Evolutionary conservation across 2,113 vertebrate genomes (phyloP).

Genomic region (Suricata suricatta): DNA sequence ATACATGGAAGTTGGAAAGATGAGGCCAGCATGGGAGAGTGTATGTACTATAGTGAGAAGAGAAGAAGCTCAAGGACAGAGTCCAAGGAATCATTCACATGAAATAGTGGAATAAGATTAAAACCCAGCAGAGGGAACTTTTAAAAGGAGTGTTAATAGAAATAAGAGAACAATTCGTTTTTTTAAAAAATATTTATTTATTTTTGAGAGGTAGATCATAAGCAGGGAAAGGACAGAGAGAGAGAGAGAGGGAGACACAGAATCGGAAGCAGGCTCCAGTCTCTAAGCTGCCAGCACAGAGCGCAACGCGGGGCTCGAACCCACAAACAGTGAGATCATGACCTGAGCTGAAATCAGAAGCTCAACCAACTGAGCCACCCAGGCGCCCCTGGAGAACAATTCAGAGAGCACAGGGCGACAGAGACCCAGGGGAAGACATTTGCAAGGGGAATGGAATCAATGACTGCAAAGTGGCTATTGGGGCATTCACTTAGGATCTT

Average conservation of each 20-base stretch:
- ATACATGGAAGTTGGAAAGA: background rate
- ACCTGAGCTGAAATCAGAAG: too few species aligned
- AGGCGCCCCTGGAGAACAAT: background rate
- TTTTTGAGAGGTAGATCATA: too few species aligned
- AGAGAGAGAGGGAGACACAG: too few species aligned
- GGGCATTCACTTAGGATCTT: background rate
- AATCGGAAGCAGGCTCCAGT: too few species aligned
- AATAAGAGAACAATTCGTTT: background rate
- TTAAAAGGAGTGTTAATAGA: background rate
- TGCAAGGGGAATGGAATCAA: background rate
- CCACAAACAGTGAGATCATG: too few species aligned
- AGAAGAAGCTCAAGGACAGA: background rate
- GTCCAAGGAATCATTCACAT: background rate
- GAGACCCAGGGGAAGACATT: background rate
- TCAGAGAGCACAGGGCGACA: background rate
- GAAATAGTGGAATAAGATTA: background rate
- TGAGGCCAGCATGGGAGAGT: background rate
- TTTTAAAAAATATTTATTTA: too few species aligned
- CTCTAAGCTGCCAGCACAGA: too few species aligned
- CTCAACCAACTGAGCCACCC: too few species aligned
- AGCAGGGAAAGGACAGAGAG: too few species aligned
- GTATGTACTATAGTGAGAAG: background rate
- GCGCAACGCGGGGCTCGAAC: too few species aligned
- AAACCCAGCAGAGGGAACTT: background rate
- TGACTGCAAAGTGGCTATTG: background rate